Evolutionary conservation across 2,797 vertebrate species (phyloP).

Genomic region (Tympanoctomys barrerae): DNA sequence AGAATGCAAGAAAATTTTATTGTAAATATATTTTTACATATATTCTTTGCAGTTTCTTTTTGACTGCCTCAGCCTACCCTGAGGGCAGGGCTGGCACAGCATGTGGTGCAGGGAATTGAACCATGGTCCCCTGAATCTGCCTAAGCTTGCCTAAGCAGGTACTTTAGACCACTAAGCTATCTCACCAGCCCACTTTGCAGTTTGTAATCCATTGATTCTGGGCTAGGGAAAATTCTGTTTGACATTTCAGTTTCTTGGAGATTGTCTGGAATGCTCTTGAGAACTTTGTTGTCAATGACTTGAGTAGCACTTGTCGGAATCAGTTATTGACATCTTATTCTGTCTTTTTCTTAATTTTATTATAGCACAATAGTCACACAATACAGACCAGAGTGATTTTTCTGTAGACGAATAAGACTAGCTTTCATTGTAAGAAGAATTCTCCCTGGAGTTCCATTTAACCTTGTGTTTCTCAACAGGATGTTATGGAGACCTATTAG

Average conservation of each 20-base stretch:
- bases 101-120: no score
- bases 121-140: no score
- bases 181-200: background rate
- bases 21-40: background rate
- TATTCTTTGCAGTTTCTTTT: background rate
- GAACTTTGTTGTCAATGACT: background rate
- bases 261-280: background rate
- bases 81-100: no score
- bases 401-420: background rate
- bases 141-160: no score
- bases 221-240: background rate
- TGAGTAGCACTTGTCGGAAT: background rate
- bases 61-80: no score
- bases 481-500: slow-evolving; percentile 21
- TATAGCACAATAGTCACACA: background rate
- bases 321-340: background rate
- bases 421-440: slow-evolving; percentile 11
- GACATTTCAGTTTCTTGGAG: background rate
- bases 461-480: slow-evolving; percentile 52
- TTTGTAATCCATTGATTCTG: background rate
- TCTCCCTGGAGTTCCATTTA: slow-evolving; percentile 45
- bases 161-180: no score
- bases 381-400: background rate
- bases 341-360: slow-evolving; percentile 40
- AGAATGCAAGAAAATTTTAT: background rate